A percentile compares a stretch with the other conserved stretches of the same genome.
These are phyloP conservation scores for Gortyna flavago DNA, from an alignment of 2,888 invertebrate species.

Conservation along the genomic window DNA sequence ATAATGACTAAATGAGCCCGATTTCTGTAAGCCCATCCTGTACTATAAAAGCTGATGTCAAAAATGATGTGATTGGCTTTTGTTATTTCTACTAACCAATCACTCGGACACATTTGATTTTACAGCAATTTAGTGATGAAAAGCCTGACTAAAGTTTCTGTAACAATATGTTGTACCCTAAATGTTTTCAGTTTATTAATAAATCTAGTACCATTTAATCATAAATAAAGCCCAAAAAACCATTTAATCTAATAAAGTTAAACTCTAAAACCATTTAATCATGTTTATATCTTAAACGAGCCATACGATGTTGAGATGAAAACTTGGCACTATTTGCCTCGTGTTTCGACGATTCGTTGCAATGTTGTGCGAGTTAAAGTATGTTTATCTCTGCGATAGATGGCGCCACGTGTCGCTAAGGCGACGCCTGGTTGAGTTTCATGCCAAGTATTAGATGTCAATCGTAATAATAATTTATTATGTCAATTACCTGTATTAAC, in stretches of 20 bases:
- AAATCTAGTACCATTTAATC: neutral
- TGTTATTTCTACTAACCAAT: neutral
- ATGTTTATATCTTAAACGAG: slow-evolving; percentile 20
- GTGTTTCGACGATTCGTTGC: slow-evolving; percentile 17
- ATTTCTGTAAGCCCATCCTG: neutral
- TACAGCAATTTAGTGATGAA: neutral
- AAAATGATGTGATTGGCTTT: neutral
- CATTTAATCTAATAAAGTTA: no score
- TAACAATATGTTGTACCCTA: neutral
- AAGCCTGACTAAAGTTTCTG: neutral
- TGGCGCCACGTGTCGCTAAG: slow-evolving; percentile 45
- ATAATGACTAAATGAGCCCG: neutral
- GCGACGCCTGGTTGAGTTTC: slow-evolving; percentile 6
- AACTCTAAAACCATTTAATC: neutral
- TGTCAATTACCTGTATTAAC: slow-evolving; percentile 9
- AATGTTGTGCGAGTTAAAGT: slow-evolving; percentile 9
- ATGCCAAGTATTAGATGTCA: slow-evolving; percentile 39
- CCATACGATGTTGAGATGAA: slow-evolving; percentile 1
- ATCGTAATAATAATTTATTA: slow-evolving; percentile 25
- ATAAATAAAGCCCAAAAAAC: neutral
- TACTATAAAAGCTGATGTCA: neutral
- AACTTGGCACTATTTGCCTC: slow-evolving; percentile 44
- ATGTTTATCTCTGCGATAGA: slow-evolving; percentile 42
- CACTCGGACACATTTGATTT: neutral
- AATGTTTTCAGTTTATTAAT: neutral